Evolutionary conservation across 1,140 invertebrate species (phyloP), one percentile per base, ranked within the genome.

Genomic region (Scaptomyza hsui): DNA sequence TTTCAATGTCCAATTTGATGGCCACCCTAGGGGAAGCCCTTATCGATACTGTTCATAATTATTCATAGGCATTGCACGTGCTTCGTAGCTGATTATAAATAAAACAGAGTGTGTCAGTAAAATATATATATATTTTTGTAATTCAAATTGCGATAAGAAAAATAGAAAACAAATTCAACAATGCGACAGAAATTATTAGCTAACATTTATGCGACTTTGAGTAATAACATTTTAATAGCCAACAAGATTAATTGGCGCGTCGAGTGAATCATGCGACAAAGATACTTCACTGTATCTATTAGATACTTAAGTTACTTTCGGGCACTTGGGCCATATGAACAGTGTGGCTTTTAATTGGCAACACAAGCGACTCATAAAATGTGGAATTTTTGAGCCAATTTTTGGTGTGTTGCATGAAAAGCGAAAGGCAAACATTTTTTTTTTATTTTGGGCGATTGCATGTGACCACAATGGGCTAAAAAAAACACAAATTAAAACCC

Each of bases 181-280:
- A 62, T 56, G 12, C 3, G 24, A 24, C n/a, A 9, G 18, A 44
- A 63, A 63, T 56, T 24, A 64, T 64, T 61, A 45, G 41, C 48
- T 18, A 24, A 52, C 51, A 29, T 29, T 9, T 29, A 29, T 1
- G 55, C 68, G 55, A 75, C 76, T 62, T 86, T 86, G 81, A 80
- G 62, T 80, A 85, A 85, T 85, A 85, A 85, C 70, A 81, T 81
- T 86, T 88, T 81, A 81, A 86, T 86, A 65, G 61, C 77, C 74
- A 63, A 62, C 68, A 62, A 88, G 78, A 81, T 78, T 86, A 86
- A 86, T 86, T 86, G 81, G 42, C 65, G 75, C 53, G 49, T 47
- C 57, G 65, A 61, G 64, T 80, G 80, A 85, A 75, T 85, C 80
- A 85, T 80, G 68, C 72, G 32, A 51, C 59, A n/a, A n/a, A n/a